Percentiles rank a stretch among this genome's conserved stretches.
Evolutionary conservation across 2,888 invertebrate species (phyloP).

Genomic region (Himalopsyche anomala): DNA sequence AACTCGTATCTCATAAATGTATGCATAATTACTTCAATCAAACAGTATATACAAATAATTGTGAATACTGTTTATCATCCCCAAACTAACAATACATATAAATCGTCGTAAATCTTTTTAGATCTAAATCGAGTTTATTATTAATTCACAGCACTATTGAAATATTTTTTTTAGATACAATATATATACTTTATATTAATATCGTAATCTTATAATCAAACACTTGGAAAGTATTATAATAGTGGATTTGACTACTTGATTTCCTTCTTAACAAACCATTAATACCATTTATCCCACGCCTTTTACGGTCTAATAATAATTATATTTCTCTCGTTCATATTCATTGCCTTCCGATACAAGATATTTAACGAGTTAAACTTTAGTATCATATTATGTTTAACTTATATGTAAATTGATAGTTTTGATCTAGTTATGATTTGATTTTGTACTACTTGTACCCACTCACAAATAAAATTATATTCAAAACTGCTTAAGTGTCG

Average conservation of each 20-base stretch:
- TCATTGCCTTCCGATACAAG: background rate
- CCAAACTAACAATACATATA: too few species aligned
- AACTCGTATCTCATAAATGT: too few species aligned
- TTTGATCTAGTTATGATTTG: background rate
- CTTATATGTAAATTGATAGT: constrained; percentile 14
- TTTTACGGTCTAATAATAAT: constrained; percentile 30
- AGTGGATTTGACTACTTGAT: background rate
- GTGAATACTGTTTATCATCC: too few species aligned
- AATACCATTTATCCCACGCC: background rate
- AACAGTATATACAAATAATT: too few species aligned
- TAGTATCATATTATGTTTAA: background rate
- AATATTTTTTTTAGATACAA: too few species aligned
- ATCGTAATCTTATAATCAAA: background rate
- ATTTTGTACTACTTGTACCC: background rate
- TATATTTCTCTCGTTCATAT: background rate
- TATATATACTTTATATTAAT: too few species aligned
- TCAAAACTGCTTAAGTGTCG: background rate
- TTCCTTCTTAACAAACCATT: background rate
- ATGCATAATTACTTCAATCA: too few species aligned
- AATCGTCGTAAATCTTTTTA: too few species aligned
- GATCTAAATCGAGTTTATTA: too few species aligned
- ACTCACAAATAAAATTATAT: background rate
- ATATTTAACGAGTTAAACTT: background rate
- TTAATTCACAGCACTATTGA: too few species aligned
- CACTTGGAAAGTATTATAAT: background rate